Base-by-base conservation (phyloP, 2,113 vertebrate genomes). In the Myrmecobius fasciatus region DNA sequence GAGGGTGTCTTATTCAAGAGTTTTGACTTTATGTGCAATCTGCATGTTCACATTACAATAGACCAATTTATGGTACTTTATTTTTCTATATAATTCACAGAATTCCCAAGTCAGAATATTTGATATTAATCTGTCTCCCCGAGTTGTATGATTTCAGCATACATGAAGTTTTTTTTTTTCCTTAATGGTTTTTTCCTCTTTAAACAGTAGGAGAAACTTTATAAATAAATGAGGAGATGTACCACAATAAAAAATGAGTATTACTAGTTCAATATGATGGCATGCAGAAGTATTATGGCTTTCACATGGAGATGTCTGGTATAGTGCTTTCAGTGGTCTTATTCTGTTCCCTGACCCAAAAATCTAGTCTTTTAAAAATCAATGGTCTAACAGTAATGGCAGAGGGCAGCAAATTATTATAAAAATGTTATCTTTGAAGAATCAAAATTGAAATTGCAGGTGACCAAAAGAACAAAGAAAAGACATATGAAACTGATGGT, bases 1-100 rank as follows among this genome's bases (percentile, higher is more conserved):
- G 51, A 94, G 93, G 94, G 90, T 92, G 53, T 94, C 96, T 95
- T 97, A 96, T 92, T 97, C 96, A 97, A n/a, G 36, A 98, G 56
- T 67, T 91, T 67, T 91, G 93, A 94, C 60, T 98, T 97, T 96
- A 97, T 91, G 88, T 67, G 75, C 48, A 97, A 92, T 96, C 96
- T 97, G 97, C 96, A 96, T 93, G 91, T 89, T 95, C 56, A 89
- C 47, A n/a, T 93, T 97, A 97, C 91, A 98, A 95, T 94, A 91
- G 98, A 47, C 56, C 53, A 95, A 93, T 98, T 98, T 97, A 97
- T 95, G 93, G 26, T 2, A 88, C 52, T 54, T 1, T 92, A 67
- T 28, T 26, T 96, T 97, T 97, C 95, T 93, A 49, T 95, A 56
- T 95, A 91, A 67, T 89, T 96, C 93, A 93, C n/a, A 89, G 92